These are phyloP conservation scores for Drosophila guanche DNA, from an alignment of 1,140 invertebrate genomes.

Conservation along the genomic window DNA sequence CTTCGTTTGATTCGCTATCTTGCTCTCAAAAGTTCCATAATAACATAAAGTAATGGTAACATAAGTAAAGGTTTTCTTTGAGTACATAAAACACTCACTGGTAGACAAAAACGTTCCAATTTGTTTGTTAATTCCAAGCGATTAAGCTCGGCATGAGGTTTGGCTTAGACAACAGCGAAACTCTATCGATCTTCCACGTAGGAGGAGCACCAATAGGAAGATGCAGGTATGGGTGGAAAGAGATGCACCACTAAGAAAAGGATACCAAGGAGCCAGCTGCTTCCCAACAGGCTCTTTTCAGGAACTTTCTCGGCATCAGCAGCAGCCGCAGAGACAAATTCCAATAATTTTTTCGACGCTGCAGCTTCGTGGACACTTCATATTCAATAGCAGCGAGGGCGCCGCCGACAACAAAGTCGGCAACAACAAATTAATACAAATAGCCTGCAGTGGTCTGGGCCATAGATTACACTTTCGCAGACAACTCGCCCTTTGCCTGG, in stretches of 20 bases:
- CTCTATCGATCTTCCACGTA: background rate
- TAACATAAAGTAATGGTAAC: too few species aligned
- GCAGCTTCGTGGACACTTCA: constrained; percentile 26
- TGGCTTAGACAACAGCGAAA: background rate
- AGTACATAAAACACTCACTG: constrained; percentile 1
- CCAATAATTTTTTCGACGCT: constrained; percentile 8
- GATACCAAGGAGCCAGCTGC: background rate
- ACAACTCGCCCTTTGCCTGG: constrained; percentile 60
- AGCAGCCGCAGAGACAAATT: constrained; percentile 19
- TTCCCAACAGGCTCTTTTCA: background rate
- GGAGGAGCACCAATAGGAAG: background rate
- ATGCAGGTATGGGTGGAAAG: too few species aligned
- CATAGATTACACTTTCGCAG: constrained; percentile 77
- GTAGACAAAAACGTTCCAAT: constrained; percentile 11
- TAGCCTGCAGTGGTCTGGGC: constrained; percentile 70
- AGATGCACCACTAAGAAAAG: too few species aligned
- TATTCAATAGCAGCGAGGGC: constrained; percentile 42
- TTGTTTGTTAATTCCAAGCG: constrained; percentile 40
- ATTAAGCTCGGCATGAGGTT: constrained; percentile 10
- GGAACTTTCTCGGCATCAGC: constrained; percentile 1
- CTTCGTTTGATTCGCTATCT: too few species aligned
- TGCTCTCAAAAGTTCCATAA: too few species aligned
- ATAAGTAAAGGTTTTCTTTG: too few species aligned
- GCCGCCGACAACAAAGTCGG: constrained; percentile 17
- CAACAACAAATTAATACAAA: constrained; percentile 77